Evolutionary conservation across 2,797 vertebrate species (phyloP).

Genomic region (Crenichthys baileyi): DNA sequence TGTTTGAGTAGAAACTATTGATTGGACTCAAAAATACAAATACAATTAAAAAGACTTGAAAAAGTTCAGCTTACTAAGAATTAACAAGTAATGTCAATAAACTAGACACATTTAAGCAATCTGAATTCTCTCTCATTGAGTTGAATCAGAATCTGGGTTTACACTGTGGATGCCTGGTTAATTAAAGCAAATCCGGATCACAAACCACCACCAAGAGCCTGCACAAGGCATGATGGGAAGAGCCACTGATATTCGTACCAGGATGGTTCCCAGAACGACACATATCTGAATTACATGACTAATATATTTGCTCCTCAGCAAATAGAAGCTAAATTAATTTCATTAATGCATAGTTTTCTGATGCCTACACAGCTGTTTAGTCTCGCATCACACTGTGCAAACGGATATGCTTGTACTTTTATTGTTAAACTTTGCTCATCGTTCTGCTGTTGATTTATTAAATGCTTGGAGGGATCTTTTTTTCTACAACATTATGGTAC

Average conservation of each 20-base stretch:
- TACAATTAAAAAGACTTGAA: too few relatives aligned
- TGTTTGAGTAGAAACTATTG: too few relatives aligned
- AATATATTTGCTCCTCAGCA: neutral
- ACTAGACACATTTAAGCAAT: too few relatives aligned
- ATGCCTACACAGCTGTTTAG: neutral
- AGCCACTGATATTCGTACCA: neutral
- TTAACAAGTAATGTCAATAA: too few relatives aligned
- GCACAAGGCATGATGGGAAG: too few relatives aligned
- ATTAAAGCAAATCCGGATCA: neutral
- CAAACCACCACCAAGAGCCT: too few relatives aligned
- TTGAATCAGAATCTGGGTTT: rapidly evolving
- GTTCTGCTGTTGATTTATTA: too few relatives aligned
- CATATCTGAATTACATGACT: neutral
- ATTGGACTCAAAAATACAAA: too few relatives aligned
- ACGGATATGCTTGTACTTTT: neutral
- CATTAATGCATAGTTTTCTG: neutral
- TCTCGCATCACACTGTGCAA: neutral
- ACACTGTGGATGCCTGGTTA: neutral
- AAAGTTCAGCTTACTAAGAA: too few relatives aligned
- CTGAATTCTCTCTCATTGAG: rapidly evolving
- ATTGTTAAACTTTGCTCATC: too few relatives aligned
- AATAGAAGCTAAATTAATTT: neutral
- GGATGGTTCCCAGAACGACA: neutral
- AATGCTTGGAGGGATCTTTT: too few relatives aligned
- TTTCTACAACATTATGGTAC: too few relatives aligned